Evolutionary conservation across 2,113 vertebrate species (phyloP).

Genomic region (Brachypodius melanocephalos): DNA sequence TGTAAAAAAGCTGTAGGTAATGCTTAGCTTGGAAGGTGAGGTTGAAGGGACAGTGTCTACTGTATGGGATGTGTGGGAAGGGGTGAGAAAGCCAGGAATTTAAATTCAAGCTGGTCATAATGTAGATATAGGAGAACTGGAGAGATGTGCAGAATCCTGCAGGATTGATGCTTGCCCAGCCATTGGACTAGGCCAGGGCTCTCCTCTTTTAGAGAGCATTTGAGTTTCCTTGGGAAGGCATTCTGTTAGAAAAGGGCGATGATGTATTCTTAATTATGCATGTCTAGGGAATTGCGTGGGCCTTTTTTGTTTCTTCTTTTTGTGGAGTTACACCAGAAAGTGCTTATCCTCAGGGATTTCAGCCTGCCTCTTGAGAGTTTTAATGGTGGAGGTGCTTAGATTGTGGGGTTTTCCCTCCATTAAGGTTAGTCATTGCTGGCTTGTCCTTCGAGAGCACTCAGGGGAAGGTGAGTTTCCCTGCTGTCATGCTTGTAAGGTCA

Average conservation of each 20-base stretch:
- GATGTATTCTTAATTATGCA: background rate
- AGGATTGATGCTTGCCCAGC: background rate
- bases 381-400: background rate
- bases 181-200: background rate
- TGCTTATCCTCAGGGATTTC: background rate
- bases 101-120: background rate
- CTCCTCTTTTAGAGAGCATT: background rate
- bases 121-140: background rate
- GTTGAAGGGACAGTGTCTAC: background rate
- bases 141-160: background rate
- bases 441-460: background rate
- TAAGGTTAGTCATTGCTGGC: background rate
- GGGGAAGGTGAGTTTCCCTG: background rate
- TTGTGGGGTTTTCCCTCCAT: background rate
- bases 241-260: background rate
- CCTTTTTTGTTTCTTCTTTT: background rate
- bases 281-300: background rate
- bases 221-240: conserved; percentile 7
- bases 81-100: background rate
- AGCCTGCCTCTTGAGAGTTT: background rate
- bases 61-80: background rate
- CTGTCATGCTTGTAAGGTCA: background rate
- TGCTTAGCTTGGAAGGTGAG: background rate
- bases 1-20: background rate
- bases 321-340: background rate